A percentile compares a stretch with the other conserved stretches of the same genome.
Evolutionary conservation across 1,140 invertebrate genomes (phyloP).

Genomic region (Ptiloglossa arizonensis): DNA sequence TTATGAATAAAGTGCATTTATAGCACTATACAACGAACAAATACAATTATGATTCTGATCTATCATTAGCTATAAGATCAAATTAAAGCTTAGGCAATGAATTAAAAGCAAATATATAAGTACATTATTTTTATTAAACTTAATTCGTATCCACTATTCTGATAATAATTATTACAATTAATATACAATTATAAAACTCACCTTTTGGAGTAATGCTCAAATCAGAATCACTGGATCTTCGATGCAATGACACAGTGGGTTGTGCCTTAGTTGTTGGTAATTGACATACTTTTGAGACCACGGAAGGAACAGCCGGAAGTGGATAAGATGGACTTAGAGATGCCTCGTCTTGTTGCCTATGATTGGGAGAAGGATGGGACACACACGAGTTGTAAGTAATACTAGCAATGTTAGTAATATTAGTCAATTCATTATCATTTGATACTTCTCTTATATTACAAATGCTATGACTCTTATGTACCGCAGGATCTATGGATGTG

Average conservation of each 20-base stretch:
- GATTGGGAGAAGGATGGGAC: slow-evolving; percentile 75
- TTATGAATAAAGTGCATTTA: not conserved
- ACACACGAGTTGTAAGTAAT: slow-evolving; percentile 80
- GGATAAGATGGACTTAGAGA: slow-evolving; percentile 66
- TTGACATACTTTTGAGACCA: slow-evolving; percentile 75
- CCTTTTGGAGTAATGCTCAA: slow-evolving; percentile 96
- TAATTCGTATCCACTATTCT: not conserved
- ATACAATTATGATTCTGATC: not conserved
- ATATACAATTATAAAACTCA: slow-evolving; percentile 76
- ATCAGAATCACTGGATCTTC: slow-evolving; percentile 96
- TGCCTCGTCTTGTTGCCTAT: slow-evolving; percentile 75
- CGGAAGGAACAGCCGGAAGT: slow-evolving; percentile 57
- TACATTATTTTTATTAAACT: not conserved
- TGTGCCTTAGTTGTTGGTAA: slow-evolving; percentile 82
- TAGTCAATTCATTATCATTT: slow-evolving; percentile 43
- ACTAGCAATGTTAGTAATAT: slow-evolving; percentile 77
- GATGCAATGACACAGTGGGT: slow-evolving; percentile 83
- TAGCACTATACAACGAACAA: not conserved
- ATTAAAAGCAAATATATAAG: no score
- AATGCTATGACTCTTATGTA: slow-evolving; percentile 62
- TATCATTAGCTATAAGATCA: not conserved
- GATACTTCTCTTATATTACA: slow-evolving; percentile 59
- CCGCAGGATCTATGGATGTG: slow-evolving; percentile 32
- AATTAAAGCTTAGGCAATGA: not conserved
- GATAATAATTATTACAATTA: not conserved